Evolutionary conservation across 2,113 vertebrate species (phyloP), one percentile per base, ranked within the genome.

Genomic region (Brachirus orientalis): DNA sequence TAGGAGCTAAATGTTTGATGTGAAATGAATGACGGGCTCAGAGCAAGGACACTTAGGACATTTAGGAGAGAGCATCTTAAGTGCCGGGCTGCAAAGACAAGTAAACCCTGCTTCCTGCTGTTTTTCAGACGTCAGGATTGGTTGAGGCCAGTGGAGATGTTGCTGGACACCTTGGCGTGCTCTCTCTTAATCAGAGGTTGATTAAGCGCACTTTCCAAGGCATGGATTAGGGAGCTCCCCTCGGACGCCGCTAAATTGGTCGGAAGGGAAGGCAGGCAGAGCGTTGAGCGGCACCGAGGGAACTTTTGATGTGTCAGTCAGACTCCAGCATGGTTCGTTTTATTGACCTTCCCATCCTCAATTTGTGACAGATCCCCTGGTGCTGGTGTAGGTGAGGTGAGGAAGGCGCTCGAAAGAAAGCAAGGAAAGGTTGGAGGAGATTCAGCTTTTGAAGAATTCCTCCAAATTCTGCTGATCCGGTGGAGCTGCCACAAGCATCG

Each of bases 141-240:
- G 43, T 38, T 37, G 62, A n/a, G 58, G 62, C 55, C 47, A 41
- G 74, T 12, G 52, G 18, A 59, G 79, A 83, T 57, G 79, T 43
- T 66, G 72, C 70, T 14, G 72, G 73, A 87, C 69, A 78, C 73
- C 72, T 83, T 16, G 63, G 61, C 69, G 56, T 77, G 79, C 77
- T 82, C 80, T 56, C 75, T 72, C 80, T 46, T 85, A 80, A 80
- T 69, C 63, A 90, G 79, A 85, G 80, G 72, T 75, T 88, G 86
- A 70, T 92, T 72, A 85, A 91, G 82, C 72, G 37, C 71, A 40
- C 68, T 74, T 61, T 64, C 85, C 56, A 44, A 72, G 72, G 86
- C 78, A 68, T 86, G 89, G 83, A 88, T 86, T 75, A 83, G 80
- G 73, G 83, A 70, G 74, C 86, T 92, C 88, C 90, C 85, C 84